These are phyloP conservation scores for Turdus rufiventris DNA, from an alignment of 2,113 vertebrate genomes.

Conservation along the genomic window DNA sequence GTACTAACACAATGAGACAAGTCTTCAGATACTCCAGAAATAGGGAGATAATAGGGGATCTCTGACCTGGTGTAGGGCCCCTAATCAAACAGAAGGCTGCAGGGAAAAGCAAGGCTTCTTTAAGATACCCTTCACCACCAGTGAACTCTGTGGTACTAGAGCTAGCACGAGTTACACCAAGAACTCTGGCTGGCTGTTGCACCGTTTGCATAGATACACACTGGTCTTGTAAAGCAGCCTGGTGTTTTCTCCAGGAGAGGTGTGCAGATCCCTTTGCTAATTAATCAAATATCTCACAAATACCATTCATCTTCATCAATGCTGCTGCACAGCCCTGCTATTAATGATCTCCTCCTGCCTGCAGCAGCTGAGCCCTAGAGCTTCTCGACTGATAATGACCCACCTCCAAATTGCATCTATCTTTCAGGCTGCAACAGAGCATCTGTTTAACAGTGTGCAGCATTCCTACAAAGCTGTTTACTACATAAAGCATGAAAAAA, in stretches of 20 bases:
- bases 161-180: background rate
- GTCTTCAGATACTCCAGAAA: background rate
- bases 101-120: background rate
- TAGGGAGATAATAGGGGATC: background rate
- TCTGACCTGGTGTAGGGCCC: background rate
- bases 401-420: background rate
- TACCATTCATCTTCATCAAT: background rate
- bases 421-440: background rate
- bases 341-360: background rate
- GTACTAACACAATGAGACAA: background rate
- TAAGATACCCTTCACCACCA: background rate
- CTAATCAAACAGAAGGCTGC: background rate
- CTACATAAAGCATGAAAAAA: background rate
- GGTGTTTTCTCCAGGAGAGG: background rate
- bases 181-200: background rate
- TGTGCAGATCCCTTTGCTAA: background rate
- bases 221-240: background rate
- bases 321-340: background rate
- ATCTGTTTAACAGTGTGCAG: background rate
- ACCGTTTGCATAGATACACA: background rate
- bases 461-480: background rate
- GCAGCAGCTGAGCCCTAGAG: background rate
- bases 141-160: background rate
- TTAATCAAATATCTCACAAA: background rate
- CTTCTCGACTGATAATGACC: background rate